phyloP scores from a whole-genome alignment of 2,113 vertebrate species.

The Callipepla californica region DNA sequence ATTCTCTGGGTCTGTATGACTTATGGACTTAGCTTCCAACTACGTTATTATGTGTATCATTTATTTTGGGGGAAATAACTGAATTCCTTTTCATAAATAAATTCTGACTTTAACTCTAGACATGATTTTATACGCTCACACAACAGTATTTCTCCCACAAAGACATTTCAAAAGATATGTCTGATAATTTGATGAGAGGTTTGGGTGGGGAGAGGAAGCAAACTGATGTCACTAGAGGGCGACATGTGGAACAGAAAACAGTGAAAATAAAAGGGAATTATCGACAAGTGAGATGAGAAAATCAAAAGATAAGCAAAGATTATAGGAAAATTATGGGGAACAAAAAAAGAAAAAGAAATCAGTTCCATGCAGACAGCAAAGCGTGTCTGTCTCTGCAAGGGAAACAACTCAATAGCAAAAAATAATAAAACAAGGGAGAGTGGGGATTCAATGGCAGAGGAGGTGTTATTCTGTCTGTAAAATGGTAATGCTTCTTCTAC shows the following conservation, averaged over 20 bases:
- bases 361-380: background rate
- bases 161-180: rapidly evolving
- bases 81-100: background rate
- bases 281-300: background rate
- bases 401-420: background rate
- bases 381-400: background rate
- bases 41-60: background rate
- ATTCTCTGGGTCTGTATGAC: background rate
- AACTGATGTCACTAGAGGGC: background rate
- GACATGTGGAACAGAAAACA: background rate
- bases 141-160: background rate
- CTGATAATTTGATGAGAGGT: background rate
- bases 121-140: background rate
- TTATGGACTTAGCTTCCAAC: background rate
- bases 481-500: background rate
- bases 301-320: background rate
- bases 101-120: background rate
- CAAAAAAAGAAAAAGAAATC: background rate
- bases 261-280: background rate
- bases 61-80: background rate
- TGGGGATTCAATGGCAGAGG: background rate
- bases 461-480: background rate
- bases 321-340: too few relatives aligned
- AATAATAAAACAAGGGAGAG: background rate
- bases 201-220: background rate